Evolutionary conservation across 1,140 invertebrate species (phyloP), one percentile per base, ranked within the genome.

Genomic region (Ganaspis sp.): DNA sequence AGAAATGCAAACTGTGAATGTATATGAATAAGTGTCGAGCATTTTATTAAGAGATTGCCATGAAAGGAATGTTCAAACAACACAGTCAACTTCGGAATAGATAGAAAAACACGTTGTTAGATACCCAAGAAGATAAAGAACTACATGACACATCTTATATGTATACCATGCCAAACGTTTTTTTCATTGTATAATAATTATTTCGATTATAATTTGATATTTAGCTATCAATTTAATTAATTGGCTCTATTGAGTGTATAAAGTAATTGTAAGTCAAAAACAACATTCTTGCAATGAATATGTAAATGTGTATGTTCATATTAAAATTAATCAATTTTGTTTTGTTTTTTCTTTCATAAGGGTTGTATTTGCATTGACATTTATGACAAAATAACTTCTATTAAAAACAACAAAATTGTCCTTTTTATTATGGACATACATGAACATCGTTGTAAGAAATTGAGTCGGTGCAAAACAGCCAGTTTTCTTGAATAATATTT

Each of bases 131-230:
- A 76, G 71, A 75, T 79, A 79, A 74, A 72, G 73, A 77, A 75
- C 75, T 73, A 79, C 15, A 78, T 64, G 34, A 79, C 75, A 77
- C 70, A 77, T 81, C 6, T 77, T 77, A 74, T 81, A 80, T 79
- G 80, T 78, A 81, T 84, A 83, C 82, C 80, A 86, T 84, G 84
- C 81, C 82, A 82, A 85, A 87, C 83, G 81, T 85, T 86, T 86
- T 79, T 88, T 83, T 88, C 88, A 89, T 86, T 88, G 86, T 88
- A 88, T 87, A 89, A 87, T 87, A 88, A 88, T 87, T 86, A 88
- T 89, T 87, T 88, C 58, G 87, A 88, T 86, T 76, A 86, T 89
- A 88, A 86, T 87, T 85, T 86, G 83, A 87, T 85, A 89, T 85
- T 86, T 83, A 86, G 86, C 86, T 89, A 89, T 83, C 78, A 87